A percentile compares a stretch with the other conserved stretches of the same genome.
phyloP scores from a whole-genome alignment of 2,113 vertebrate genomes.

The Balaenoptera acutorostrata region DNA sequence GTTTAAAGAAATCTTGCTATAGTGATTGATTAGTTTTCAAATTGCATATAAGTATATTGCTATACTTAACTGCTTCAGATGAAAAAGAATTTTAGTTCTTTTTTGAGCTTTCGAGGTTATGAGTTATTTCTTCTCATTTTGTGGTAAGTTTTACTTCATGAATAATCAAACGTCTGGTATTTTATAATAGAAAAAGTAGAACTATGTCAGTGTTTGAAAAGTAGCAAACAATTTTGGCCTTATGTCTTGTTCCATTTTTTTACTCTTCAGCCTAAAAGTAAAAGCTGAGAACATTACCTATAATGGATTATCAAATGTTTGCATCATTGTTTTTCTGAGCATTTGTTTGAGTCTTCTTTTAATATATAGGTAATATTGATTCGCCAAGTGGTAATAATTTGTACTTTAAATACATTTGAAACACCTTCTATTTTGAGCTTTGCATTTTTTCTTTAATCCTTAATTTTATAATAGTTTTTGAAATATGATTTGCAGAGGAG shows the following conservation, averaged over 20 bases:
- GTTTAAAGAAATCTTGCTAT: not conserved
- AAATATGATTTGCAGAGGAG: constrained; percentile 85
- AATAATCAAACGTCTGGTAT: not conserved
- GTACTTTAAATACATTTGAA: not conserved
- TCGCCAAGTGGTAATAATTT: not conserved
- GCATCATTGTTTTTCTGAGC: not conserved
- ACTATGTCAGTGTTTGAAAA: not conserved
- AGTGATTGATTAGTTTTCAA: not conserved
- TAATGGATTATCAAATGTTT: not conserved
- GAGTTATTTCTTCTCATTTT: not conserved
- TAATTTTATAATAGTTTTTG: constrained; percentile 47
- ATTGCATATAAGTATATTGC: not conserved
- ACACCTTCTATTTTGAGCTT: constrained; percentile 31
- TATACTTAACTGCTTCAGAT: not conserved
- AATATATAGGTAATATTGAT: not conserved
- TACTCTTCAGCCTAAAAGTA: not conserved
- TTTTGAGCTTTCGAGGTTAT: not conserved
- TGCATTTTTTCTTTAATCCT: constrained; percentile 29
- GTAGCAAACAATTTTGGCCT: not conserved
- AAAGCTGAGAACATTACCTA: not conserved
- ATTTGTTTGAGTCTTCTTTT: not conserved
- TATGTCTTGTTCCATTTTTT: not conserved
- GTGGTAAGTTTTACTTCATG: not conserved
- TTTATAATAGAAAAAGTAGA: not conserved
- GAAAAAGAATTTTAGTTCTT: not conserved